These are phyloP conservation scores for Heterochromis multidens DNA, from an alignment of 2,113 vertebrate species.

Conservation along the genomic window DNA sequence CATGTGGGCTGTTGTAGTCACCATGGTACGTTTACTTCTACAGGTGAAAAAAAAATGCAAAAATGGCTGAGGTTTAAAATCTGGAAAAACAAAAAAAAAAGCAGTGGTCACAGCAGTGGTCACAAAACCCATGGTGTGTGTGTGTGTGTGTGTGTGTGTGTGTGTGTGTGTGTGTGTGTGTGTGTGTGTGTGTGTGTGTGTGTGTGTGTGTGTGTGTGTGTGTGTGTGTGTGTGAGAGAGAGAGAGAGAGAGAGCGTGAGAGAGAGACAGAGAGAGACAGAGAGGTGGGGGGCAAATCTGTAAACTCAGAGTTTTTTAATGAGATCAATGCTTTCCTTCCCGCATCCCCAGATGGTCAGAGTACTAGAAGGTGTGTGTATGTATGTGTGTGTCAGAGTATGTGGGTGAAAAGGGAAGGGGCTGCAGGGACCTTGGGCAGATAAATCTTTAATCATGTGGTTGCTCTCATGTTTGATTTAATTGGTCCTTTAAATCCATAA, in stretches of 20 bases:
- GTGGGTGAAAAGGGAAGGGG: not conserved
- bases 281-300: not conserved
- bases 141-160: not conserved
- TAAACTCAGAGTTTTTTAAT: conserved; percentile 55
- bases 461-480: conserved; percentile 68
- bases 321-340: conserved; percentile 54
- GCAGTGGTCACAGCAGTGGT: not conserved
- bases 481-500: conserved; percentile 55
- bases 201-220: not conserved
- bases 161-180: not conserved
- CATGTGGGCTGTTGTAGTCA: not conserved
- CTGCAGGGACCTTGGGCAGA: conserved; percentile 36
- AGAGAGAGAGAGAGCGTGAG: no score
- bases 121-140: not conserved
- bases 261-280: no score
- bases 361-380: not conserved
- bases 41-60: not conserved
- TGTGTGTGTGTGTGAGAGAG: not conserved
- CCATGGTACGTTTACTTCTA: not conserved
- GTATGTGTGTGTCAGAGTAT: not conserved
- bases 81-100: no score
- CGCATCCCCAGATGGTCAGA: conserved; percentile 31
- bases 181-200: not conserved
- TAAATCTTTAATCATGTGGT: conserved; percentile 70
- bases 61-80: not conserved